Conservation (phyloP, 1,140 invertebrate genomes). For the Limonius californicus region DNA sequence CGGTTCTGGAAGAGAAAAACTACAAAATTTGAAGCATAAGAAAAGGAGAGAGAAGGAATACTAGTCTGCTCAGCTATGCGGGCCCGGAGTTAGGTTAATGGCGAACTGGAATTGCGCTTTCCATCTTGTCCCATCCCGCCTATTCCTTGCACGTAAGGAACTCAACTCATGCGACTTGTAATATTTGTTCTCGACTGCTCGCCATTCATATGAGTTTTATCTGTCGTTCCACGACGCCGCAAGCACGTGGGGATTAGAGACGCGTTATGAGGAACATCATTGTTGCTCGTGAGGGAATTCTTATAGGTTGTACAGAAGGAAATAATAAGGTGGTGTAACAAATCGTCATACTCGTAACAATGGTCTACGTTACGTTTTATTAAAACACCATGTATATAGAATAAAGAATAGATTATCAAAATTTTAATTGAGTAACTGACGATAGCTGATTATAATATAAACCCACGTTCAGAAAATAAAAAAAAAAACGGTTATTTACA, state of each 20-base stretch:
- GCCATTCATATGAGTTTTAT: slow-evolving; percentile 44
- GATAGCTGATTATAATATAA: too few relatives aligned
- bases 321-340: slow-evolving; percentile 1
- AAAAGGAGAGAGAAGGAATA: slow-evolving; percentile 31
- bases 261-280: slow-evolving; percentile 32
- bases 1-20: slow-evolving; percentile 1
- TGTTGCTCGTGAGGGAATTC: slow-evolving; percentile 18
- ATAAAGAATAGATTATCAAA: too few relatives aligned
- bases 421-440: too few relatives aligned
- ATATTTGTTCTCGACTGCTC: slow-evolving; percentile 44
- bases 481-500: too few relatives aligned
- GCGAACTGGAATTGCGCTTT: slow-evolving; percentile 45
- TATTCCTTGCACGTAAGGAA: slow-evolving; percentile 47
- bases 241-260: slow-evolving; percentile 40
- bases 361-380: too few relatives aligned
- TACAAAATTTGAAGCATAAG: slow-evolving; percentile 3
- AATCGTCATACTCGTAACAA: background rate
- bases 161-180: slow-evolving; percentile 47
- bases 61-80: slow-evolving; percentile 43
- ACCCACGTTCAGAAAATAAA: too few relatives aligned
- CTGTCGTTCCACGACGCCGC: slow-evolving; percentile 38
- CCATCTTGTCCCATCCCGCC: slow-evolving; percentile 45
- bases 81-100: slow-evolving; percentile 44
- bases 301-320: slow-evolving; percentile 4
- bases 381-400: too few relatives aligned